Evolutionary conservation across 1,140 invertebrate genomes (phyloP).

Genomic region (Caenorhabditis latens): DNA sequence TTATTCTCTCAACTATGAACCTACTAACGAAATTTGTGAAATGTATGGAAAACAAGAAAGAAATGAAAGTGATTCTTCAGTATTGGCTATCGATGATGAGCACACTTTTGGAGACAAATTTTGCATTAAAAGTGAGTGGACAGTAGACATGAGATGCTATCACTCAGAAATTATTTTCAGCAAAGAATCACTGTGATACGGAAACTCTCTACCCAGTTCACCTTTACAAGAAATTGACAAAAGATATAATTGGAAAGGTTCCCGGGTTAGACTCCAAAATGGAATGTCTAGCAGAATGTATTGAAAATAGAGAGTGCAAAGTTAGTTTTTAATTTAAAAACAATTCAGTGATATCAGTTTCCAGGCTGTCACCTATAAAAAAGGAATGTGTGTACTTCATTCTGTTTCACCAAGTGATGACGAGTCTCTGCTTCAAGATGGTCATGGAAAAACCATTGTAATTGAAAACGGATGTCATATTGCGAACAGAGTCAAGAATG

Average conservation of each 20-base stretch:
- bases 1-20: slow-evolving; percentile 58
- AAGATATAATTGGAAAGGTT: slow-evolving; percentile 20
- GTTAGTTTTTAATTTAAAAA: slow-evolving; percentile 7
- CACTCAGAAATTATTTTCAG: neutral
- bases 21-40: slow-evolving; percentile 56
- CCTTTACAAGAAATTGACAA: slow-evolving; percentile 43
- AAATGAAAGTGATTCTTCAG: slow-evolving; percentile 32
- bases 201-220: slow-evolving; percentile 56
- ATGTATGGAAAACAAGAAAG: slow-evolving; percentile 47
- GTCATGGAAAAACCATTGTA: slow-evolving; percentile 55
- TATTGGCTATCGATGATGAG: slow-evolving; percentile 39
- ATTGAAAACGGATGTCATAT: slow-evolving; percentile 61
- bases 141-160: neutral
- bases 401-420: neutral
- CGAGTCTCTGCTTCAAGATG: slow-evolving; percentile 13
- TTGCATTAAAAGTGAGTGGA: slow-evolving; percentile 44
- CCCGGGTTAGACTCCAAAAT: slow-evolving; percentile 57
- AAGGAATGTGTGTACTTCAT: slow-evolving; percentile 57
- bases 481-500: neutral
- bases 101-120: slow-evolving; percentile 60
- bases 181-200: slow-evolving; percentile 48
- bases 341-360: neutral
- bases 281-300: slow-evolving; percentile 38
- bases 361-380: slow-evolving; percentile 60
- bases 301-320: slow-evolving; percentile 58